These are phyloP conservation scores for Sipha flava DNA, from an alignment of 1,140 invertebrate genomes.

Conservation along the genomic window DNA sequence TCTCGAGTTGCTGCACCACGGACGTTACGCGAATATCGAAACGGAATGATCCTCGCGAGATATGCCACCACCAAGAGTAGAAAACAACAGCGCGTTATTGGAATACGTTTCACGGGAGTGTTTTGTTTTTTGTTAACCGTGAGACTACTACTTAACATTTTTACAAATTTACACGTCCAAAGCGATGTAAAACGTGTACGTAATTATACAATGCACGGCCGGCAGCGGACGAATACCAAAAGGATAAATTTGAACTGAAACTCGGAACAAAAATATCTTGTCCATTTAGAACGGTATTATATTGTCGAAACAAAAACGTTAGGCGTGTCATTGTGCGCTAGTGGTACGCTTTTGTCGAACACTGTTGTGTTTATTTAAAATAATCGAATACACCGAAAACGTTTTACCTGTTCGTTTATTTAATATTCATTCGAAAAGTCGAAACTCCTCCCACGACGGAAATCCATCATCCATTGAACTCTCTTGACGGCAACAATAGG, in stretches of 20 bases:
- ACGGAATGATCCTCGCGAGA: too few relatives aligned
- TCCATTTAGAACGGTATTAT: neutral
- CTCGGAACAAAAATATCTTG: neutral
- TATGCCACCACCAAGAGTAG: too few relatives aligned
- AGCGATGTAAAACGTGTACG: neutral
- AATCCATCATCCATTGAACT: neutral
- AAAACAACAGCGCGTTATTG: too few relatives aligned
- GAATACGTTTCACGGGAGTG: too few relatives aligned
- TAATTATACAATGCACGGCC: neutral
- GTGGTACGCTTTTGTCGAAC: neutral
- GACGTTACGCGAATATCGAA: too few relatives aligned
- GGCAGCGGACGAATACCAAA: neutral
- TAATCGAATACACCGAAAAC: neutral
- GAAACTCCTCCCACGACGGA: neutral
- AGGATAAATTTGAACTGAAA: neutral
- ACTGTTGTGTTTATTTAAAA: neutral
- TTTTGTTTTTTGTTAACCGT: too few relatives aligned
- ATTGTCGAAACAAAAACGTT: neutral
- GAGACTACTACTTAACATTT: too few relatives aligned
- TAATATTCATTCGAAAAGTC: neutral
- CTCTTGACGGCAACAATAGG: neutral
- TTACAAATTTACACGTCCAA: too few relatives aligned
- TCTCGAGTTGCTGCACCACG: too few relatives aligned
- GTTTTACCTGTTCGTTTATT: neutral
- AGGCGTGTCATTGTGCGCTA: neutral